A percentile compares a stretch with the other conserved stretches of the same genome.
phyloP scores from a whole-genome alignment of 2,888 invertebrate genomes.

The Lucinisca nassula region DNA sequence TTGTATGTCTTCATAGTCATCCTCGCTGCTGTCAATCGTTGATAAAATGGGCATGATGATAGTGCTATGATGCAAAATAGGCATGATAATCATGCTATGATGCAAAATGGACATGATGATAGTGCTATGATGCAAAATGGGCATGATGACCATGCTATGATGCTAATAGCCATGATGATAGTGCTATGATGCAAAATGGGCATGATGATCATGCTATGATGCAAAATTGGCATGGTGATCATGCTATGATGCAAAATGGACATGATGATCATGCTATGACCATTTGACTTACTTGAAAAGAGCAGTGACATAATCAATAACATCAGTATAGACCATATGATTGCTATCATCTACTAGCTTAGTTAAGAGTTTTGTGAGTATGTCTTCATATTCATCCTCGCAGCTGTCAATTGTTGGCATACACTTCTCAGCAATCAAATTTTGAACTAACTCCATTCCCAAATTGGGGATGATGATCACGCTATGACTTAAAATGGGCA shows the following conservation, averaged over 20 bases:
- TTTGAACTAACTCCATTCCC: slow-evolving; percentile 71
- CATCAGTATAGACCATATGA: slow-evolving; percentile 64
- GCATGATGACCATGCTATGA: too few species aligned
- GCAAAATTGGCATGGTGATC: too few species aligned
- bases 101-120: too few species aligned
- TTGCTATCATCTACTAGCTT: slow-evolving; percentile 67
- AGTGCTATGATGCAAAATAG: too few species aligned
- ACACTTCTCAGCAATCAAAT: slow-evolving; percentile 74
- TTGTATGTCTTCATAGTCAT: slow-evolving; percentile 69
- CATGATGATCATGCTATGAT: slow-evolving; percentile 70
- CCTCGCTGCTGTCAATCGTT: slow-evolving; percentile 52
- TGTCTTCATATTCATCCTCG: slow-evolving; percentile 65
- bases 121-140: too few species aligned
- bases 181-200: slow-evolving; percentile 49
- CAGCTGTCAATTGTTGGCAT: slow-evolving; percentile 69
- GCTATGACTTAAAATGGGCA: too few species aligned
- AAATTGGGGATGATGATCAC: too few species aligned
- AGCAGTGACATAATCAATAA: slow-evolving; percentile 70
- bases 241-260: too few species aligned
- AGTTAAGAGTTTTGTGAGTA: slow-evolving; percentile 65
- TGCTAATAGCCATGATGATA: too few species aligned
- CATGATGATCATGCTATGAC: too few species aligned
- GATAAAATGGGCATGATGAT: too few species aligned
- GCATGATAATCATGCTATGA: too few species aligned
- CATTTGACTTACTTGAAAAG: slow-evolving; percentile 75